These are phyloP conservation scores for Glareola pratincola DNA, from an alignment of 2,113 vertebrate species.

Conservation along the genomic window DNA sequence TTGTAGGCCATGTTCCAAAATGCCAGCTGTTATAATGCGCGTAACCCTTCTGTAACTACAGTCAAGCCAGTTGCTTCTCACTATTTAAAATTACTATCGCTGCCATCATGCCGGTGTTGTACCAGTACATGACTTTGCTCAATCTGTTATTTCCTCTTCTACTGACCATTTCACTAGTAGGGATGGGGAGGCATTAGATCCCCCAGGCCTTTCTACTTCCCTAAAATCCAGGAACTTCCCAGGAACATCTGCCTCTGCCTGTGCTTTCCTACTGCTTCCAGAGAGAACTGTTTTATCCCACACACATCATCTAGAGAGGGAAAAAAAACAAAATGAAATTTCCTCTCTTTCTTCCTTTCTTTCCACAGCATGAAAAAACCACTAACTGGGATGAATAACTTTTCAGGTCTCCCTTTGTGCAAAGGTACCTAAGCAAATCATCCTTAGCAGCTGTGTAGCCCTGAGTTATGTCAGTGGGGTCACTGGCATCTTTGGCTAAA, in stretches of 20 bases:
- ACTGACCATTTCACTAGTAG: background rate
- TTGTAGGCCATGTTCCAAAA: background rate
- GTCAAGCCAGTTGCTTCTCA: background rate
- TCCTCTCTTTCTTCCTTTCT: background rate
- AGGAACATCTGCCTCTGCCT: background rate
- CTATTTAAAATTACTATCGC: background rate
- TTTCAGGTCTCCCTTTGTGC: background rate
- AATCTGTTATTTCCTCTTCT: background rate
- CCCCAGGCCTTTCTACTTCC: background rate
- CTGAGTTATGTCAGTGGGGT: background rate
- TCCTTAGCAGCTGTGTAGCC: background rate
- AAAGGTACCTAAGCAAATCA: background rate
- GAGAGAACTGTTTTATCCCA: background rate
- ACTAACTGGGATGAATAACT: background rate
- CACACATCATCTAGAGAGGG: background rate
- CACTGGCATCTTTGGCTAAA: background rate
- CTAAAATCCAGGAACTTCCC: background rate
- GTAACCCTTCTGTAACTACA: background rate
- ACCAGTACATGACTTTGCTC: background rate
- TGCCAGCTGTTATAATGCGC: background rate
- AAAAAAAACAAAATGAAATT: background rate
- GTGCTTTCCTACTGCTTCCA: background rate
- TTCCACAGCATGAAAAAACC: background rate
- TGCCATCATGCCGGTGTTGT: background rate
- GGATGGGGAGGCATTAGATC: background rate